Evolutionary conservation across 2,888 invertebrate genomes (phyloP).

Genomic region (Phrixothrix hirtus): DNA sequence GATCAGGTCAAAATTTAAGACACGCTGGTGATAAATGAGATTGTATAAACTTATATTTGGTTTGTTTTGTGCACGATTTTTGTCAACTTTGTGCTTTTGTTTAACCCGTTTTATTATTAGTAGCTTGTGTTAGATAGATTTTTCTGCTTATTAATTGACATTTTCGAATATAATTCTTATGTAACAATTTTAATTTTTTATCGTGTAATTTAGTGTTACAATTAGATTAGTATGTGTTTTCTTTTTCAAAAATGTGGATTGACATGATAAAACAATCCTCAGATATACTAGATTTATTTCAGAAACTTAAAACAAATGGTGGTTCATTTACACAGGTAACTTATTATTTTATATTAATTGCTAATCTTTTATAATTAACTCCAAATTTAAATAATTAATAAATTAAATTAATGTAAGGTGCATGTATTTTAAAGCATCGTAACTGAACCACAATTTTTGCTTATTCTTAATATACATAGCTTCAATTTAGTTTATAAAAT

Average conservation of each 20-base stretch:
- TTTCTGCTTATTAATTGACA: slow-evolving; percentile 7
- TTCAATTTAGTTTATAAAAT: background rate
- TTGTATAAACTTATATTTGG: slow-evolving; percentile 30
- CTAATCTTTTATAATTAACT: too few relatives aligned
- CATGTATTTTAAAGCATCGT: background rate
- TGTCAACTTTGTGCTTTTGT: slow-evolving; percentile 12
- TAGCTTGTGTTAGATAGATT: slow-evolving; percentile 9
- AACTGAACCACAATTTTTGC: background rate
- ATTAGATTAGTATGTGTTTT: background rate
- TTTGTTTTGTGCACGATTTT: slow-evolving; percentile 29
- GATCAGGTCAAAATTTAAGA: slow-evolving; percentile 15
- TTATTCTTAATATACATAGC: background rate
- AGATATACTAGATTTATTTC: background rate
- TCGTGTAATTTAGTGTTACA: background rate
- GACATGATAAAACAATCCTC: slow-evolving; percentile 7
- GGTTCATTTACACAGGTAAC: slow-evolving; percentile 10
- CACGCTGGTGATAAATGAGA: slow-evolving; percentile 13
- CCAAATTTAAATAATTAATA: too few relatives aligned
- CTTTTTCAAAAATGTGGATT: slow-evolving; percentile 14
- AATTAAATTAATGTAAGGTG: too few relatives aligned
- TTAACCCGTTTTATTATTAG: slow-evolving; percentile 8
- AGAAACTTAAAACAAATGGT: background rate
- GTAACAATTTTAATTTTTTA: background rate
- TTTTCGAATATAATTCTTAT: slow-evolving; percentile 2
- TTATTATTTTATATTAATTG: background rate